Evolutionary conservation across 2,888 invertebrate genomes (phyloP).

Genomic region (Meandrusa payeni): DNA sequence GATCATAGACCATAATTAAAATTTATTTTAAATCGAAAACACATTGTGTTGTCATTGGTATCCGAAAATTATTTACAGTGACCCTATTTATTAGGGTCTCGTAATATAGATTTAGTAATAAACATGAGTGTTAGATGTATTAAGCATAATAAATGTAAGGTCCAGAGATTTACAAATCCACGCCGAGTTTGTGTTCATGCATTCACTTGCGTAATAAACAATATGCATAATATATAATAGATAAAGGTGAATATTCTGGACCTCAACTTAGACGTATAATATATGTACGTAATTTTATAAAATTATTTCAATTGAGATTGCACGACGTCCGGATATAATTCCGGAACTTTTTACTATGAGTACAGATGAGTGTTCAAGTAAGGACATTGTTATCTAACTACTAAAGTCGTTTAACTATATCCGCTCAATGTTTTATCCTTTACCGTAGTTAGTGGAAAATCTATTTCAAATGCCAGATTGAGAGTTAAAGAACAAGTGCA

Average conservation of each 20-base stretch:
- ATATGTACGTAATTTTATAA: slow-evolving; percentile 19
- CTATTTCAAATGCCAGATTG: slow-evolving; percentile 45
- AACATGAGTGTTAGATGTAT: slow-evolving; percentile 15
- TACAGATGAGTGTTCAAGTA: slow-evolving; percentile 9
- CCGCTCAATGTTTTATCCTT: slow-evolving; percentile 33
- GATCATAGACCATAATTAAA: slow-evolving; percentile 14
- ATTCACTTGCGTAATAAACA: slow-evolving; percentile 17
- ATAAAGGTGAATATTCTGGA: slow-evolving; percentile 17
- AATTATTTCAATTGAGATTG: slow-evolving; percentile 5
- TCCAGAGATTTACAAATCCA: slow-evolving; percentile 18
- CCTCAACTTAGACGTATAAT: slow-evolving; percentile 18
- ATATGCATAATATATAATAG: slow-evolving; percentile 20
- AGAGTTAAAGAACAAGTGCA: slow-evolving; percentile 64
- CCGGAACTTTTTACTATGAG: slow-evolving; percentile 9
- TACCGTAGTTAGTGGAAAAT: slow-evolving; percentile 38
- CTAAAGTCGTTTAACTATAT: slow-evolving; percentile 19
- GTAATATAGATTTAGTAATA: slow-evolving; percentile 18
- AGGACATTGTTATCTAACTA: neutral
- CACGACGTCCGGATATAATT: slow-evolving; percentile 1
- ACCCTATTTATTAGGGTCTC: slow-evolving; percentile 13
- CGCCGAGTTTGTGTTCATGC: slow-evolving; percentile 14
- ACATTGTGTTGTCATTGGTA: slow-evolving; percentile 5
- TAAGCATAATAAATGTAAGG: slow-evolving; percentile 21
- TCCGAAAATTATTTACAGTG: slow-evolving; percentile 13
- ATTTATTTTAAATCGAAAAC: slow-evolving; percentile 5